Percentiles rank a stretch among this genome's conserved stretches.
These are phyloP conservation scores for Hafferia zeledoni DNA, from an alignment of 2,797 vertebrate species.

Conservation along the genomic window DNA sequence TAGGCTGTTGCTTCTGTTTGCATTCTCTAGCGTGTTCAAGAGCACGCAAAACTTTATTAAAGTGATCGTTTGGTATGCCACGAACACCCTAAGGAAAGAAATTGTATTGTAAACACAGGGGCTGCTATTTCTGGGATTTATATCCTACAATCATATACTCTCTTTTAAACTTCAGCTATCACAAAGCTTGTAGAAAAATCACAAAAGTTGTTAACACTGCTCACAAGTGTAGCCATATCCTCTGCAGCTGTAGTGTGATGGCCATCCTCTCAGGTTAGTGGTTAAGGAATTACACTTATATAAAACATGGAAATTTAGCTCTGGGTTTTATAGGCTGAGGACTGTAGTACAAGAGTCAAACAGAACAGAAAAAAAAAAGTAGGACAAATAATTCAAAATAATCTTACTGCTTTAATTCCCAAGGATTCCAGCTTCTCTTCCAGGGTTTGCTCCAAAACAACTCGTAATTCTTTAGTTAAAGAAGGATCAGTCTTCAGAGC, in stretches of 20 bases:
- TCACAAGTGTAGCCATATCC: background rate
- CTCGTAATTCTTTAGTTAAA: slow-evolving; percentile 73
- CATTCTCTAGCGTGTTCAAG: slow-evolving; percentile 64
- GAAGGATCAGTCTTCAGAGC: slow-evolving; percentile 71
- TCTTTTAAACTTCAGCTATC: background rate
- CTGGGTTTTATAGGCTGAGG: background rate
- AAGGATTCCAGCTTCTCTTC: slow-evolving; percentile 76
- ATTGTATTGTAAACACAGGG: background rate
- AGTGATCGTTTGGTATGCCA: slow-evolving; percentile 73
- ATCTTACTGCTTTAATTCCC: slow-evolving; percentile 78
- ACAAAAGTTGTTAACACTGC: background rate
- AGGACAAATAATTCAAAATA: background rate
- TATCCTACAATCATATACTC: background rate
- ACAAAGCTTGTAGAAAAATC: background rate
- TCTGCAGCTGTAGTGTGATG: background rate
- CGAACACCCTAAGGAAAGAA: slow-evolving; percentile 68
- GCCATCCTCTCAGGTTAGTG: background rate
- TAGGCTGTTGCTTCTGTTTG: slow-evolving; percentile 68
- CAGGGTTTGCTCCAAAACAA: slow-evolving; percentile 75
- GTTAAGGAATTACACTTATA: background rate
- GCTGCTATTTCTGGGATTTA: background rate
- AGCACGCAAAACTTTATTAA: slow-evolving; percentile 65
- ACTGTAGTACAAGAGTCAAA: background rate
- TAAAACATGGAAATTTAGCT: background rate
- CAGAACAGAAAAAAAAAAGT: background rate